Conservation (phyloP, 2,888 invertebrate species). For the Lacanobia wlatinum region DNA sequence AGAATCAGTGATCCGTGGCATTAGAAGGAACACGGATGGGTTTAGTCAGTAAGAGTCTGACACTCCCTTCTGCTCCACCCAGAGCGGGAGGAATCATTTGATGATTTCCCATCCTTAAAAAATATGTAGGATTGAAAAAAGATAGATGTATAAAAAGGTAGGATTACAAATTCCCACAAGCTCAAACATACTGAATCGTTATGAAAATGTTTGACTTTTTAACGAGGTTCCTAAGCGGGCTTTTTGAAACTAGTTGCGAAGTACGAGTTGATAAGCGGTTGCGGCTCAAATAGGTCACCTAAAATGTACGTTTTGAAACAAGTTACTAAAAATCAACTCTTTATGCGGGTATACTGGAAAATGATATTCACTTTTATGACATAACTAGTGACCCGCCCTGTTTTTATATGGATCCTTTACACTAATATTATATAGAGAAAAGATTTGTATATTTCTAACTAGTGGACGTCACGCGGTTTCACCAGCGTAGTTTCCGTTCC, state of each 20-base stretch:
- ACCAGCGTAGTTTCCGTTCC: too few relatives aligned
- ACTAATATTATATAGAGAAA: too few relatives aligned
- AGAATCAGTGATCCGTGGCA: too few relatives aligned
- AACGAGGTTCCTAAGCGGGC: slow-evolving; percentile 50
- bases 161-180: slow-evolving; percentile 29
- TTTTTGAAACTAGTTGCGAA: slow-evolving; percentile 47
- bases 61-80: too few relatives aligned
- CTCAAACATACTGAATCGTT: slow-evolving; percentile 47
- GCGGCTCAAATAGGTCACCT: slow-evolving; percentile 36
- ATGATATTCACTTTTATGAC: not conserved
- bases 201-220: slow-evolving; percentile 55
- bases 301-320: slow-evolving; percentile 25
- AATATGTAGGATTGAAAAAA: too few relatives aligned
- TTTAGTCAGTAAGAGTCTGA: too few relatives aligned
- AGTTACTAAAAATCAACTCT: slow-evolving; percentile 23
- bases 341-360: not conserved
- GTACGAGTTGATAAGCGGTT: slow-evolving; percentile 42
- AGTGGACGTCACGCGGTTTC: too few relatives aligned
- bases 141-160: slow-evolving; percentile 16
- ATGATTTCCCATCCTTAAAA: too few relatives aligned
- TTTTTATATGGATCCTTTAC: too few relatives aligned
- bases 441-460: too few relatives aligned
- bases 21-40: too few relatives aligned
- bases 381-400: not conserved
- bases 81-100: too few relatives aligned